Evolutionary conservation across 2,888 invertebrate genomes (phyloP), one percentile per base, ranked within the genome.

Genomic region (Phragmatobia fuliginosa): DNA sequence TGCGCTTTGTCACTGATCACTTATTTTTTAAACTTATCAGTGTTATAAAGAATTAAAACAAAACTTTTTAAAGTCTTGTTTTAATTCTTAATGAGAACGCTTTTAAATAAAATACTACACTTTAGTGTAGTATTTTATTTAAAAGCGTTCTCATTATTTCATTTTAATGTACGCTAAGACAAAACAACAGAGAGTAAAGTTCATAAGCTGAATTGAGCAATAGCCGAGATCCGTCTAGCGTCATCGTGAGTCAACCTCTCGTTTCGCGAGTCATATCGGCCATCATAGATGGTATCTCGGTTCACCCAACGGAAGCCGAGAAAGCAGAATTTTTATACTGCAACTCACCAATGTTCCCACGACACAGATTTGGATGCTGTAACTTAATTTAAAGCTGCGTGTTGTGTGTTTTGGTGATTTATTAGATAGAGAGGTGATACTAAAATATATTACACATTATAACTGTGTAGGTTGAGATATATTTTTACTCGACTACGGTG

Each of bases 241-340:
- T 74, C 75, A 76, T 76, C 81, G 81, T 82, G 81, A 82, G 81
- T 82, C 81, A 82, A 77, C 74, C 73, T 72, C 85, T 85, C 87
- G 88, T 87, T 90, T 90, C 82, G 89, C 90, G 86, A 88, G 73
- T 79, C 81, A 77, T 91, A 92, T 92, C 93, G 81, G 79, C 79
- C 88, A 93, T 92, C 93, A 87, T 66, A 81, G 94, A 94, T 94
- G 71, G 62, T 91, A 94, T 94, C 94, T 74, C 77, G 83, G 83
- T 85, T 85, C 90, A 84, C 85, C 85, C 91, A 87, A 92, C 93
- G 91, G 93, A 92, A 94, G 94, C 94, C 81, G 84, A 91, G 93
- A 94, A 92, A 93, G 93, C 89, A 87, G 84, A 79, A 92, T 94
- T 93, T 94, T 93, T 93, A 89, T 87, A 81, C 83, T 85, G 82